Evolutionary conservation across 1,140 invertebrate species (phyloP), one percentile per base, ranked within the genome.

Genomic region (Phymorhynchus buccinoides): DNA sequence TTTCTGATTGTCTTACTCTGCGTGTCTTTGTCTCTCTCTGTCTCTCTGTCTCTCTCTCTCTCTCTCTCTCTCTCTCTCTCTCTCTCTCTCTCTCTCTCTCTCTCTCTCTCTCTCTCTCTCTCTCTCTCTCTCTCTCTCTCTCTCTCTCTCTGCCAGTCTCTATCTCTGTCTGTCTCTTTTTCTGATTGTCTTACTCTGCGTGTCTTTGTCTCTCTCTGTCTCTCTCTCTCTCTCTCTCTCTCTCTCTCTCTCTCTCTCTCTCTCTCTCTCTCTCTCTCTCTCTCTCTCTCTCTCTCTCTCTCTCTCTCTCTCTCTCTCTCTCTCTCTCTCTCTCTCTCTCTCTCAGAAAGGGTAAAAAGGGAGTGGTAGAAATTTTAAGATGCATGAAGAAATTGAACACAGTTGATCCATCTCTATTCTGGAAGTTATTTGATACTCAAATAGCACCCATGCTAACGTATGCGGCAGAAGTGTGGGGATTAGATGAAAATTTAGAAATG

Each of bases 61-160:
- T 32, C 30, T 35, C 30, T 71, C 30, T 71, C 30, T 35, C 30
- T 32, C 68, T 35, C 30, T 71, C 30, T 71, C 68, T 71, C 30
- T 71, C 68, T 71, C 68, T 66, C 62, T 66, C 66, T 71, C 30
- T 71, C 66, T 35, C 66, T 71, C 66, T 71, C 66, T 71, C 66
- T 71, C 66, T 71, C 66, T 22, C 27, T 4, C 6, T 35, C 68
- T 71, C 7, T 71, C 68, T 71, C 7, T 71, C 30, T 71, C 7
- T 71, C 68, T 71, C 0, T 71, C 68, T 71, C 0, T 71, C 30
- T 37, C 0, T 32, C 68, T 71, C 1, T 71, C 68, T 71, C 1
- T 71, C 68, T 35, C 30, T 71, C 30, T 71, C n/a, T 71, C 68
- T 71, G 0, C 35, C 68, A 35, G 1, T 71, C 30, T 37, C 68